Conservation (phyloP, 2,888 invertebrate species). For the Andrena chrysosceles region DNA sequence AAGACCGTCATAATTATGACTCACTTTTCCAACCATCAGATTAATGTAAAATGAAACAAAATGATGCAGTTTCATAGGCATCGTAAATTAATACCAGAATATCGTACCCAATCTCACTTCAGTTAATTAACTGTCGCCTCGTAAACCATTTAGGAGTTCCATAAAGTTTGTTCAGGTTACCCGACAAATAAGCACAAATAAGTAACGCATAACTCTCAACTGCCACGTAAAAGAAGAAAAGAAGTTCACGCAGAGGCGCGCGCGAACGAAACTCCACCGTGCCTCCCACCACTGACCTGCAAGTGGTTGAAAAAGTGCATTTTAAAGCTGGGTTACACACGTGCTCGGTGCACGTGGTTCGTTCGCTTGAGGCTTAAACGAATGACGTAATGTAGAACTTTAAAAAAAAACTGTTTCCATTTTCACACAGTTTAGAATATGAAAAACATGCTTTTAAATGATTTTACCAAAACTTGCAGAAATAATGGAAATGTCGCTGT, state of each 20-base stretch:
- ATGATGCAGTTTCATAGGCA: not conserved
- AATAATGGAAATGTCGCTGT: not conserved
- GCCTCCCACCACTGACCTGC: slow-evolving; percentile 48
- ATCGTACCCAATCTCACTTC: not conserved
- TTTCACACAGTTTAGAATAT: no score
- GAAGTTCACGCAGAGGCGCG: not conserved
- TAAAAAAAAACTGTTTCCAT: no score
- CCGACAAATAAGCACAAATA: not conserved
- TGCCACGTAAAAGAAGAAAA: no score
- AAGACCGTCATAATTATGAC: no score
- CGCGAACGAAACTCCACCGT: not conserved
- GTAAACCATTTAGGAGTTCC: not conserved
- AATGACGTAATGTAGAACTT: no score
- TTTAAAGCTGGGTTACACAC: slow-evolving; percentile 27
- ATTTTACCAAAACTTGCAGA: not conserved
- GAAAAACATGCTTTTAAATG: not conserved
- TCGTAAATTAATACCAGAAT: not conserved
- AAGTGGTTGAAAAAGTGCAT: slow-evolving; percentile 41
- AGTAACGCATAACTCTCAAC: not conserved
- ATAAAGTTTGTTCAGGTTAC: not conserved
- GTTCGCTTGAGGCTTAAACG: not conserved
- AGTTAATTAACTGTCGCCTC: not conserved
- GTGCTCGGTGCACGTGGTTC: slow-evolving; percentile 45
- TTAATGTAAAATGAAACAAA: not conserved
- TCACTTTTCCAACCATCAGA: no score